Conservation (phyloP, 2,888 invertebrate genomes). For the Caenorhabditis doughertyi region DNA sequence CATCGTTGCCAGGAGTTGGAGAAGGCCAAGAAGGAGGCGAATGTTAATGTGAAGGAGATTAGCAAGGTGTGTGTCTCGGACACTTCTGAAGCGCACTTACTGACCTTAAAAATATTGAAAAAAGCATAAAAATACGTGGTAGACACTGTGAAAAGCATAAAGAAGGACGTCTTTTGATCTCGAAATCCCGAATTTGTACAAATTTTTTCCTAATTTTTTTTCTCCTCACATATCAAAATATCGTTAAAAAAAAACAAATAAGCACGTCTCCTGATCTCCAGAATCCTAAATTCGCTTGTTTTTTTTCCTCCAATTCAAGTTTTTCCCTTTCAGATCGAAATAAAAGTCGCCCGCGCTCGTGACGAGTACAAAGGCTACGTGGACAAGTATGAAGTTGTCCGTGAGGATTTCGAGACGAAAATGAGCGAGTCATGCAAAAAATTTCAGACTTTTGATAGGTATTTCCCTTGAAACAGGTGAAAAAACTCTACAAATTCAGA, state of each 20-base stretch:
- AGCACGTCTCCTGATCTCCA: too few relatives aligned
- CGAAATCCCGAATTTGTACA: too few relatives aligned
- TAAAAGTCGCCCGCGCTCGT: constrained; percentile 93
- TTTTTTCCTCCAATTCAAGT: too few relatives aligned
- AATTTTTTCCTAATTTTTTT: too few relatives aligned
- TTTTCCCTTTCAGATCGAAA: constrained; percentile 88
- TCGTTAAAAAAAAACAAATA: too few relatives aligned
- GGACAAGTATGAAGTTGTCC: constrained; percentile 93
- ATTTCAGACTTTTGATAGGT: constrained; percentile 75
- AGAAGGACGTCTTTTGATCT: too few relatives aligned
- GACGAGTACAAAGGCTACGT: constrained; percentile 94
- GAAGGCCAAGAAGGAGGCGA: constrained; percentile 89
- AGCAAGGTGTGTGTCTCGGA: constrained; percentile 87
- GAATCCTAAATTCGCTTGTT: too few relatives aligned
- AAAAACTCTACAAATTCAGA: constrained; percentile 39
- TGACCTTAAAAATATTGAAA: too few relatives aligned
- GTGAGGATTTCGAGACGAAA: constrained; percentile 95
- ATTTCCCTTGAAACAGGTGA: background rate
- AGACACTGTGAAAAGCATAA: too few relatives aligned
- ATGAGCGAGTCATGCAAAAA: constrained; percentile 86
- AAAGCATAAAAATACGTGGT: too few relatives aligned
- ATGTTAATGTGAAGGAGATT: constrained; percentile 92
- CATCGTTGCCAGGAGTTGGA: constrained; percentile 92
- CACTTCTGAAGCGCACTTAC: too few relatives aligned
- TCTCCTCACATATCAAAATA: too few relatives aligned